Evolutionary conservation across 2,888 invertebrate genomes (phyloP).

Genomic region (Tinea semifulvella): DNA sequence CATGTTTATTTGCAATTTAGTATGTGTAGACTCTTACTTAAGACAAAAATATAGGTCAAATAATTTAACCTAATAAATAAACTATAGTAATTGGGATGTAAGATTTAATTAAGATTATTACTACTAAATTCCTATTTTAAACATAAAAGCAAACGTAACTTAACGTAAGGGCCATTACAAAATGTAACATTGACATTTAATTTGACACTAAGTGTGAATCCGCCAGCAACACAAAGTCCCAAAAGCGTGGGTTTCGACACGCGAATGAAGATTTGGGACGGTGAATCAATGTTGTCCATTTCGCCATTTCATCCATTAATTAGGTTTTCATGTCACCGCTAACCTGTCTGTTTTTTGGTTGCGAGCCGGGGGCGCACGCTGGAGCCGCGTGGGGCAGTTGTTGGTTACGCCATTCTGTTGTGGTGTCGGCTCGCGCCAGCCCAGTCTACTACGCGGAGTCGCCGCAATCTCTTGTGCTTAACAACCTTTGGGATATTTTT

Average conservation of each 20-base stretch:
- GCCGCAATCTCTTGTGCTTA: conserved; percentile 29
- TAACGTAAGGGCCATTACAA: neutral
- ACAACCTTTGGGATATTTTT: neutral
- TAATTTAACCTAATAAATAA: too few species aligned
- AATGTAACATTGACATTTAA: conserved; percentile 2
- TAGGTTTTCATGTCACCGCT: conserved; percentile 13
- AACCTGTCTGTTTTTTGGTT: neutral
- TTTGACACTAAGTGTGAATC: neutral
- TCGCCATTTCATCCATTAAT: conserved; percentile 16
- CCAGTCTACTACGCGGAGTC: conserved; percentile 49
- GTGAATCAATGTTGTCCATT: conserved; percentile 20
- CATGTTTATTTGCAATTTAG: too few species aligned
- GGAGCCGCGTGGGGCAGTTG: conserved; percentile 19
- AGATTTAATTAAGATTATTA: too few species aligned
- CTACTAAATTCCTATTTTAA: too few species aligned
- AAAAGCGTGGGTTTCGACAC: conserved; percentile 8
- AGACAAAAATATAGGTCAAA: too few species aligned
- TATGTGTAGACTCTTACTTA: too few species aligned
- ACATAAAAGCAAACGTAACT: too few species aligned
- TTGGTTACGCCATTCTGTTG: conserved; percentile 12
- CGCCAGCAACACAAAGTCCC: neutral
- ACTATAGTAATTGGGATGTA: too few species aligned
- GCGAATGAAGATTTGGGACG: conserved; percentile 22
- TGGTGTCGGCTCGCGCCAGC: conserved; percentile 23
- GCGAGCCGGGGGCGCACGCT: neutral